These are phyloP conservation scores for Kuschelorhynchus macadamiae DNA, from an alignment of 2,888 invertebrate genomes.

Conservation along the genomic window DNA sequence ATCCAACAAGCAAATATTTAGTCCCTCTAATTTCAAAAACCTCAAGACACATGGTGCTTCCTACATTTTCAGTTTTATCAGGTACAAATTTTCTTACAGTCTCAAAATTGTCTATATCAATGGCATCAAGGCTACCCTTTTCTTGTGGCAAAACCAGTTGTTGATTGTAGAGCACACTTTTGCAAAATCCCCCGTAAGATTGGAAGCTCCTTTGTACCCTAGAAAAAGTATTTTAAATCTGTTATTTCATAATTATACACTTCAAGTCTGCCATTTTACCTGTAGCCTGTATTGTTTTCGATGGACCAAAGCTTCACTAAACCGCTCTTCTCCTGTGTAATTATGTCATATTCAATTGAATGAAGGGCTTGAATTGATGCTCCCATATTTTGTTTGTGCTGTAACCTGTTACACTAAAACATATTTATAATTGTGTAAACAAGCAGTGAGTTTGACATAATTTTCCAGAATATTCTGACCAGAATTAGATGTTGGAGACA, in stretches of 20 bases:
- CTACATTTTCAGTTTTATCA: constrained; percentile 66
- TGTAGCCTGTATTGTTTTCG: constrained; percentile 73
- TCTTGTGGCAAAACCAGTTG: constrained; percentile 78
- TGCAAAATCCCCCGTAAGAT: constrained; percentile 81
- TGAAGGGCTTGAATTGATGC: constrained; percentile 76
- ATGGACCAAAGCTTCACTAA: constrained; percentile 77
- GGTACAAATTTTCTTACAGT: constrained; percentile 68
- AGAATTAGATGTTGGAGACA: too few species aligned
- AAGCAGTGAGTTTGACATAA: too few species aligned
- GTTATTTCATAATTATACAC: not conserved
- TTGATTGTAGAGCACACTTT: constrained; percentile 75
- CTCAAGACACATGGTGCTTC: constrained; percentile 79
- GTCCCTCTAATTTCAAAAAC: constrained; percentile 69
- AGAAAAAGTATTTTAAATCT: constrained; percentile 3
- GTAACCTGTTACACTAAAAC: constrained; percentile 80
- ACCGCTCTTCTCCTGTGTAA: constrained; percentile 84
- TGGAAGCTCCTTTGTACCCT: constrained; percentile 70
- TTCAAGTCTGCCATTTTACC: constrained; percentile 57
- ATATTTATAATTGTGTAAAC: not conserved
- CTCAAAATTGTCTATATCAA: constrained; percentile 66
- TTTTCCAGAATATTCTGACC: too few species aligned
- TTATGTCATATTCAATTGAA: constrained; percentile 74
- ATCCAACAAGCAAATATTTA: constrained; percentile 76
- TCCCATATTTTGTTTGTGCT: constrained; percentile 77
- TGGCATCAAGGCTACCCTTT: constrained; percentile 70